Conservation (phyloP, 2,113 vertebrate genomes). For the Bubalus kerabau region DNA sequence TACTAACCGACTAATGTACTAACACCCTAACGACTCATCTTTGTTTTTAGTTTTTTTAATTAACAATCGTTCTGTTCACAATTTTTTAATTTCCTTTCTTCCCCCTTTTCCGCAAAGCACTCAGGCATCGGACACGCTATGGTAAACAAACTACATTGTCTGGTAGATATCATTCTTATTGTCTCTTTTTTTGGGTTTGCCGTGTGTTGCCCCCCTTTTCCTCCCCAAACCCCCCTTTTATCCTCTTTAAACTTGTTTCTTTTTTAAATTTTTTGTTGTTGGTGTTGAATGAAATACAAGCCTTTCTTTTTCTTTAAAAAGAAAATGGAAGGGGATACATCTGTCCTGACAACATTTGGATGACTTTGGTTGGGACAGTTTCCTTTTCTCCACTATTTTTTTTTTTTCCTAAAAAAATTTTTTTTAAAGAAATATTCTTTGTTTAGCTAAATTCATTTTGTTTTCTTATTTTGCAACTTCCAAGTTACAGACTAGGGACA, state of each 20-base stretch:
- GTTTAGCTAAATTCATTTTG: slow-evolving; percentile 1
- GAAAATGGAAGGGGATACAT: slow-evolving; percentile 18
- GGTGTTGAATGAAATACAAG: slow-evolving; percentile 87
- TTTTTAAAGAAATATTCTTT: slow-evolving; percentile 9
- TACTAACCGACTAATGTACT: slow-evolving; percentile 97
- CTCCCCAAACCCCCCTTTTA: slow-evolving; percentile 68
- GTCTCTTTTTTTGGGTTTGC: slow-evolving; percentile 99
- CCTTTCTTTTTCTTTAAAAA: slow-evolving; percentile 58
- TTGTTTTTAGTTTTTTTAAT: slow-evolving; percentile 97
- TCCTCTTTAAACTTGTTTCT: slow-evolving; percentile 77
- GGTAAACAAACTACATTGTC: slow-evolving; percentile 99
- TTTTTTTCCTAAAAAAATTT: background rate
- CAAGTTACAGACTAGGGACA: background rate
- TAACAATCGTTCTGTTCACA: slow-evolving; percentile 99
- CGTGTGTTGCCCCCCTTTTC: slow-evolving; percentile 94
- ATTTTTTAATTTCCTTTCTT: slow-evolving; percentile 99
- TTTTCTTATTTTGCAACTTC: slow-evolving; percentile 46
- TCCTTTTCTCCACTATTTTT: slow-evolving; percentile 61
- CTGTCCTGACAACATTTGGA: slow-evolving; percentile 72
- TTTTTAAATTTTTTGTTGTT: slow-evolving; percentile 36
- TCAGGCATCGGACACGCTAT: slow-evolving; percentile 99
- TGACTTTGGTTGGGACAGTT: background rate
- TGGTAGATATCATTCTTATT: slow-evolving; percentile 99
- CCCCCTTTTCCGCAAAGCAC: slow-evolving; percentile 99
- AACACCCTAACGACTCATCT: slow-evolving; percentile 93